Base-by-base conservation (phyloP, 2,797 vertebrate genomes). In the Adrianichthys oophorus region DNA sequence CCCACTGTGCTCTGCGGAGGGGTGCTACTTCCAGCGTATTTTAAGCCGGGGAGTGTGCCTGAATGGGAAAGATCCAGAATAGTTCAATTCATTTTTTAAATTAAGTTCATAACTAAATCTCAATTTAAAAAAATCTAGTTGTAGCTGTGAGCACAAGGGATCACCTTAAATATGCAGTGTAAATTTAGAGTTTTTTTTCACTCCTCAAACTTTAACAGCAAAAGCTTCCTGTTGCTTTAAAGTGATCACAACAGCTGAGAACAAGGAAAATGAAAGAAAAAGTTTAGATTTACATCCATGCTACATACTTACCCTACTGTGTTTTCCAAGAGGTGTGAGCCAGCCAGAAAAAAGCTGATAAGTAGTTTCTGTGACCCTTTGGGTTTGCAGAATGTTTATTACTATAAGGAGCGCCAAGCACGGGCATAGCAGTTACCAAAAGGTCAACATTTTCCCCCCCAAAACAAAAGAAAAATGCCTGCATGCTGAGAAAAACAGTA, bases 311-410 rank as follows among this genome's bases (percentile, higher is more conserved):
- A 46, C 7, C 29, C 52, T 68, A 52, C 55, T 62, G 81, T 72
- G 72, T 74, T 80, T 73, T 65, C 42, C 51, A 61, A 51, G 50
- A 67, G 44, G 63, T 74, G 49, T 15, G 47, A 72, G 71, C 56
- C 68, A 72, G 71, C 43, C 66, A 74, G 74, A 55, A 70, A 37
- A 59, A 63, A 52, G 74, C 63, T 62, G 78, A 77, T 84, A 78
- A 78, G 79, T 67, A 75, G 70, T 70, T 52, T 44, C 54, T 24
- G 52, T 53, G 74, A 81, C 75, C 79, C 74, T 56, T 6, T 62
- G 61, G 73, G 86, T 72, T 75, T 53, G 45, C 55, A 68, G 74
- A 85, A 65, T 54, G 70, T 78, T 83, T 74, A 81, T 87, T 85
- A 79, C 59, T 74, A 65, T 67, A 65, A 65, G 52, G 55, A 76